phyloP scores from a whole-genome alignment of 2,113 vertebrate genomes.

The Ochotona curzoniae region DNA sequence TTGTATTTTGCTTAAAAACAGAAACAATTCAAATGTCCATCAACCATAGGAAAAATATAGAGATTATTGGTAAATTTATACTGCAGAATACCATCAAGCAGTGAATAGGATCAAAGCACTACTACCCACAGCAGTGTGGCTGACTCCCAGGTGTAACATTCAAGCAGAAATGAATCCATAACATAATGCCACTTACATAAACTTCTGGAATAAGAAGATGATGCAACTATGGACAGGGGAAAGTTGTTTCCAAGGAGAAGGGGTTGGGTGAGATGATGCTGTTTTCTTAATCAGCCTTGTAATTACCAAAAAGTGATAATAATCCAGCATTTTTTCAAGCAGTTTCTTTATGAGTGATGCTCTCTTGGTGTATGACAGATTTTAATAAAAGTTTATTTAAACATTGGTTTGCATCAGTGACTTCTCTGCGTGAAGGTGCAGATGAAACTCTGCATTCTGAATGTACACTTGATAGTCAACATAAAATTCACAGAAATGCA shows the following conservation, averaged over 20 bases:
- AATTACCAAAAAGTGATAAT: neutral
- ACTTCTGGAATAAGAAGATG: neutral
- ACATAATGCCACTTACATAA: neutral
- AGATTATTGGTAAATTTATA: neutral
- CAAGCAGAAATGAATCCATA: neutral
- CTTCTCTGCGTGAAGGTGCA: neutral
- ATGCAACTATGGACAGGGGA: neutral
- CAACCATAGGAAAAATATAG: neutral
- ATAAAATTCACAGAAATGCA: no score
- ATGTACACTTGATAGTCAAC: no score
- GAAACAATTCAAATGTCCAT: neutral
- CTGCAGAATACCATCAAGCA: neutral
- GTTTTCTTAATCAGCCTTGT: neutral
- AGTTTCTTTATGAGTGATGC: neutral
- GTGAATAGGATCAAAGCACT: neutral
- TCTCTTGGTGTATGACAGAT: no score
- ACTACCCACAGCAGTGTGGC: neutral
- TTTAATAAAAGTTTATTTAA: neutral
- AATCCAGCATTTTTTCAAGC: neutral
- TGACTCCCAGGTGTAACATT: neutral
- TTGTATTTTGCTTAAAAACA: neutral
- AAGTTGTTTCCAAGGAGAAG: neutral
- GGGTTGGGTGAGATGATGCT: neutral
- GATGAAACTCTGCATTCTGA: neutral
- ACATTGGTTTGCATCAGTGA: neutral